Percentiles rank a stretch among this genome's conserved stretches.
phyloP scores from a whole-genome alignment of 35 echinoderm and acorn worm species.

The Hemicentrotus pulcherrimus region DNA sequence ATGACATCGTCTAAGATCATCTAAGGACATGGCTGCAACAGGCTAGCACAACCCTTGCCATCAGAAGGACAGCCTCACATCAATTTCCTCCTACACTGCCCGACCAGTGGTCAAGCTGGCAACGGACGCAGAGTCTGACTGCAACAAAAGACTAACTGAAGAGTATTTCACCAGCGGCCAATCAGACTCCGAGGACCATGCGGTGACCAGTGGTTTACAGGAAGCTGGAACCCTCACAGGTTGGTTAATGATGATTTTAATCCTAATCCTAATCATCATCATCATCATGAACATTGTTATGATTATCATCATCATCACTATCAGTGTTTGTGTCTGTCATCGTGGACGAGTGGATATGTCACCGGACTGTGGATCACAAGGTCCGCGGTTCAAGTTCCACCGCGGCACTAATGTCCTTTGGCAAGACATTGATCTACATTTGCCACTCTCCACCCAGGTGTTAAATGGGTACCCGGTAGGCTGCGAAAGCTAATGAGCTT shows the following conservation, averaged over 20 bases:
- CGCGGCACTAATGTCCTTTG: too few relatives aligned
- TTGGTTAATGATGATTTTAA: neutral
- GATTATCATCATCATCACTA: too few relatives aligned
- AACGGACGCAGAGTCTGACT: slow-evolving; percentile 32
- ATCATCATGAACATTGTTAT: neutral
- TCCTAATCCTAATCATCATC: neutral
- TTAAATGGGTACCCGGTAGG: too few relatives aligned
- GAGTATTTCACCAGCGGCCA: neutral
- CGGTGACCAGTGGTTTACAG: slow-evolving; percentile 2
- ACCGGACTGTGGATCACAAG: too few relatives aligned
- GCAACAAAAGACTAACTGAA: neutral
- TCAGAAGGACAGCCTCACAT: neutral
- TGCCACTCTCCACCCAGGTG: too few relatives aligned
- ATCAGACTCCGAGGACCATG: slow-evolving; percentile 25
- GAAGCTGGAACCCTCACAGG: slow-evolving; percentile 44
- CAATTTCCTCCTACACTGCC: neutral
- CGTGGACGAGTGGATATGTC: too few relatives aligned
- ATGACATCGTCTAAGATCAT: neutral
- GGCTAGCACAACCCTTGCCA: neutral
- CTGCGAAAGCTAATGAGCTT: too few relatives aligned
- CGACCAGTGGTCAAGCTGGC: slow-evolving; percentile 34
- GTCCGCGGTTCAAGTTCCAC: too few relatives aligned
- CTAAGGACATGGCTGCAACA: neutral
- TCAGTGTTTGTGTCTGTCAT: too few relatives aligned
- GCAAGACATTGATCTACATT: too few relatives aligned